A percentile compares a stretch with the other conserved stretches of the same genome.
Conservation (phyloP, 64 coral and sea anemone genomes). For the Hydrozoanthus tunicans region DNA sequence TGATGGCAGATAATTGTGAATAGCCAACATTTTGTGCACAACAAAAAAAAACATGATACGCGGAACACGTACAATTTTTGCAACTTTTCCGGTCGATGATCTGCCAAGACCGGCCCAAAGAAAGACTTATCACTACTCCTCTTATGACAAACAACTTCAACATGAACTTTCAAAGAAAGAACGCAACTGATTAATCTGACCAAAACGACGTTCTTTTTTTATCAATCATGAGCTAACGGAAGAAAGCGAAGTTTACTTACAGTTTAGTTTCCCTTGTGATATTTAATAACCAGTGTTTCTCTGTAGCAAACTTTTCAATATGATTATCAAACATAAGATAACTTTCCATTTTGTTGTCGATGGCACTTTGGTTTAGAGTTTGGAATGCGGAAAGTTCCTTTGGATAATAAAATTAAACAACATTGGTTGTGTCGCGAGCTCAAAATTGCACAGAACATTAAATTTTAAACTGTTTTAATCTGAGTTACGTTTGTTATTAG, state of each 20-base stretch:
- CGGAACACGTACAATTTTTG: too few relatives aligned
- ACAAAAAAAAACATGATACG: too few relatives aligned
- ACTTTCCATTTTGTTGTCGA: not conserved
- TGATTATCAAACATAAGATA: not conserved
- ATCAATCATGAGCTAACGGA: not conserved
- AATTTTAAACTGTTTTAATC: not conserved
- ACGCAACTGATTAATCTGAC: not conserved
- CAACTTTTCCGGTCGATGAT: too few relatives aligned
- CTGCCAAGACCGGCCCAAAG: too few relatives aligned
- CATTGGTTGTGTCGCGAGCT: not conserved
- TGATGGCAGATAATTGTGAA: too few relatives aligned
- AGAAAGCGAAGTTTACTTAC: not conserved
- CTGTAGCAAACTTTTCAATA: not conserved
- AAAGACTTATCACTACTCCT: too few relatives aligned
- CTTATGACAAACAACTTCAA: too few relatives aligned
- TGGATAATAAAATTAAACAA: too few relatives aligned
- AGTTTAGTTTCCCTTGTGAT: not conserved
- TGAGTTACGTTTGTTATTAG: not conserved
- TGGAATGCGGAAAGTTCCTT: not conserved
- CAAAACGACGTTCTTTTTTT: not conserved
- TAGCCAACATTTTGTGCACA: too few relatives aligned
- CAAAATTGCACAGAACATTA: not conserved
- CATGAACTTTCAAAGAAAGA: not conserved
- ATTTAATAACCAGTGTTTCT: not conserved
- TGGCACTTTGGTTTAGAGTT: not conserved